Percentiles rank a stretch among this genome's conserved stretches.
Evolutionary conservation across 2,797 vertebrate species (phyloP).

Genomic region (Pangasius larnaudii): DNA sequence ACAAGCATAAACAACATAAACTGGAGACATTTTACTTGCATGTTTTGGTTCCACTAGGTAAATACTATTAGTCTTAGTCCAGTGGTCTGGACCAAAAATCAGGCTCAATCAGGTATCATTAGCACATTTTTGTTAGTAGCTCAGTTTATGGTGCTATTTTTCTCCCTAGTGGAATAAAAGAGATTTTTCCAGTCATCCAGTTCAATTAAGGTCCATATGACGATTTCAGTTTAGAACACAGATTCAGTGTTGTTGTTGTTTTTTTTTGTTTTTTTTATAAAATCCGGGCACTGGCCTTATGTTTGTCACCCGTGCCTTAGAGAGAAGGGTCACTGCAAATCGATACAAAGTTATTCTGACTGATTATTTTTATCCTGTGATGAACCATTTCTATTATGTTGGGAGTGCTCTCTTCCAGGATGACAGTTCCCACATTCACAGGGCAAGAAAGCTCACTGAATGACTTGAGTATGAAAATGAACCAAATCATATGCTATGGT

Average conservation of each 20-base stretch:
- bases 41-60: background rate
- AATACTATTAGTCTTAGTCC: background rate
- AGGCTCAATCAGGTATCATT: background rate
- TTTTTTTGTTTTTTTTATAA: background rate
- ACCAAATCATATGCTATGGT: background rate
- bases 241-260: too few species aligned
- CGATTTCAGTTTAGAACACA: background rate
- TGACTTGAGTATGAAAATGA: background rate
- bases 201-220: background rate
- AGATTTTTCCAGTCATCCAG: background rate
- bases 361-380: background rate
- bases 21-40: background rate
- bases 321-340: background rate
- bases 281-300: background rate
- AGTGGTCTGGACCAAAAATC: background rate
- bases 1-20: background rate
- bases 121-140: background rate
- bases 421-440: background rate
- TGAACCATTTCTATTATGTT: background rate
- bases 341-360: background rate
- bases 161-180: background rate
- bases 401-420: background rate
- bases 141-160: background rate
- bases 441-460: background rate
- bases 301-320: background rate